Evolutionary conservation across 2,888 invertebrate genomes (phyloP).

Genomic region (Standfussiana lucernea): DNA sequence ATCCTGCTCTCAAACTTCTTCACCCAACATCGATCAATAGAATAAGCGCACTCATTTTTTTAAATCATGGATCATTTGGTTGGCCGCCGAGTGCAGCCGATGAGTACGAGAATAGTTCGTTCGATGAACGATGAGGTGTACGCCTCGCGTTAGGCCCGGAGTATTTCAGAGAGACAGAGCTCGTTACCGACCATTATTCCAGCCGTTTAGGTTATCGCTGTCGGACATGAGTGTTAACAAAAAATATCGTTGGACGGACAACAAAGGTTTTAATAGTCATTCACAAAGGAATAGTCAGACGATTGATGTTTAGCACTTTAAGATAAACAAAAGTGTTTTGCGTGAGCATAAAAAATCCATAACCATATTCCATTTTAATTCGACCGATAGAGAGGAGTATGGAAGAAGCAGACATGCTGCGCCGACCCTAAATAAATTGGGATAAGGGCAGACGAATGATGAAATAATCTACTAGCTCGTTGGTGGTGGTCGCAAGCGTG

Average conservation of each 20-base stretch:
- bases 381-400: too few relatives aligned
- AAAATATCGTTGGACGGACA: background rate
- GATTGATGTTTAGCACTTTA: background rate
- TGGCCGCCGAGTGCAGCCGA: background rate
- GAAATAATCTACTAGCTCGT: background rate
- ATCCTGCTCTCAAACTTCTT: background rate
- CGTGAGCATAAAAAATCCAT: background rate
- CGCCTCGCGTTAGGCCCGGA: background rate
- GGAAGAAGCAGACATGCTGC: too few relatives aligned
- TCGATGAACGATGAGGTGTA: background rate
- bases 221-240: background rate
- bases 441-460: too few relatives aligned
- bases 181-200: constrained; percentile 39
- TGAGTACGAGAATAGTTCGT: background rate
- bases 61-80: too few relatives aligned
- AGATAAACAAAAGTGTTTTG: background rate
- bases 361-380: background rate
- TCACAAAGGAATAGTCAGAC: background rate
- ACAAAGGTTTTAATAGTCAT: constrained; percentile 21
- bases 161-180: constrained; percentile 29
- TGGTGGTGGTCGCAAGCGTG: background rate
- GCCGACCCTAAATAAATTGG: too few relatives aligned
- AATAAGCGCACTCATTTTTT: too few relatives aligned
- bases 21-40: background rate
- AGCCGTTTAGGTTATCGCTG: constrained; percentile 17